phyloP scores from a whole-genome alignment of 2,797 vertebrate genomes.

The Peromyscus aztecus region DNA sequence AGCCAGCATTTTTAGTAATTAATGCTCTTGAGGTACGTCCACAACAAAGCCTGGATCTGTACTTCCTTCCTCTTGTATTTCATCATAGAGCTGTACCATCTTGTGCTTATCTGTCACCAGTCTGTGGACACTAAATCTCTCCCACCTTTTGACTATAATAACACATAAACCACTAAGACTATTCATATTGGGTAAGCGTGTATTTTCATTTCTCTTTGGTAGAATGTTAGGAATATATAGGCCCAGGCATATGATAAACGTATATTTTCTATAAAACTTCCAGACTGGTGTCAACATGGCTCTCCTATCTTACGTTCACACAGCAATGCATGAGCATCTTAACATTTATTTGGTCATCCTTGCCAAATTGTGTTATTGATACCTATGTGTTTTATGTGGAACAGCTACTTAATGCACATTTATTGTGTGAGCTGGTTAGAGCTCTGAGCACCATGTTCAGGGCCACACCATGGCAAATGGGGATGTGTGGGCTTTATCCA shows the following conservation, averaged over 20 bases:
- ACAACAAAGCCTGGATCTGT: not conserved
- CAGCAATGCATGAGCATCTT: accelerated
- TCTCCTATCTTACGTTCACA: not conserved
- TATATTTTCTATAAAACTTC: not conserved
- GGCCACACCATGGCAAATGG: no score
- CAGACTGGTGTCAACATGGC: not conserved
- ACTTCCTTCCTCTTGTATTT: not conserved
- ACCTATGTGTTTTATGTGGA: not conserved
- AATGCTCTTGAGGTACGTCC: not conserved
- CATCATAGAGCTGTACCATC: not conserved
- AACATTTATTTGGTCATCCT: not conserved
- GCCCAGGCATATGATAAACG: not conserved
- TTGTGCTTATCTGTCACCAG: not conserved
- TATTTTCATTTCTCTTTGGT: slow-evolving; percentile 13
- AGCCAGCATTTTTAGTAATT: no score
- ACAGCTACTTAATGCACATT: not conserved
- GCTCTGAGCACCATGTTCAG: not conserved
- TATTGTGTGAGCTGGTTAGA: not conserved
- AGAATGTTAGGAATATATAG: not conserved
- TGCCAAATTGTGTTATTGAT: not conserved
- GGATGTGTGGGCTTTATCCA: not conserved
- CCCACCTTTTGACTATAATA: not conserved
- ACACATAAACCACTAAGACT: not conserved
- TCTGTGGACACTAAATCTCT: not conserved
- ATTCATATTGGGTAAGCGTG: not conserved